Evolutionary conservation across 2,888 invertebrate genomes (phyloP).

Genomic region (Eurytoma adleriae): DNA sequence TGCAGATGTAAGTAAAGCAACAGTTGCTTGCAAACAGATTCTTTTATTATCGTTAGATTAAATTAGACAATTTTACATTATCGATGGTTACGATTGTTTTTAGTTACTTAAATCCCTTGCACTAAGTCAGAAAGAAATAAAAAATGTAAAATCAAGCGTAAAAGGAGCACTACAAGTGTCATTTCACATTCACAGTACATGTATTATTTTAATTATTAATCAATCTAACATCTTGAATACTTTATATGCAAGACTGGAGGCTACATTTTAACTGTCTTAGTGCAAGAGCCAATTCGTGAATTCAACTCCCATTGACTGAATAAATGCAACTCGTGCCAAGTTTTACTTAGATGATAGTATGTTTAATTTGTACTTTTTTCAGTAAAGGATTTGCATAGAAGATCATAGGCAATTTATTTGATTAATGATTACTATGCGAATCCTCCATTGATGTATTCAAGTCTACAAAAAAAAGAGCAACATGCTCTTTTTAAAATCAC

Average conservation of each 20-base stretch:
- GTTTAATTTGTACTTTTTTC: slow-evolving; percentile 48
- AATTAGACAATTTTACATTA: slow-evolving; percentile 55
- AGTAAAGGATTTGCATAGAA: slow-evolving; percentile 38
- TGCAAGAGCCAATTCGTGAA: slow-evolving; percentile 18
- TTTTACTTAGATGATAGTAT: slow-evolving; percentile 28
- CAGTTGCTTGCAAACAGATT: slow-evolving; percentile 41
- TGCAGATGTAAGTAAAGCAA: slow-evolving; percentile 38
- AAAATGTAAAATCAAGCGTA: slow-evolving; percentile 2
- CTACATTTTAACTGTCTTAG: slow-evolving; percentile 31
- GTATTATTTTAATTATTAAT: slow-evolving; percentile 19
- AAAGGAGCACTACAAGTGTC: slow-evolving; percentile 7
- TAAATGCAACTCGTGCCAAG: slow-evolving; percentile 35
- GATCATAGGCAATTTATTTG: background rate
- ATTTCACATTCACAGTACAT: slow-evolving; percentile 10
- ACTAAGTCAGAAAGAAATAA: slow-evolving; percentile 44
- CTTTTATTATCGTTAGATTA: slow-evolving; percentile 49
- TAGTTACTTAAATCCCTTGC: slow-evolving; percentile 41
- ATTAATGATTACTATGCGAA: slow-evolving; percentile 40
- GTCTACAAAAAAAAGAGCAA: slow-evolving; percentile 33
- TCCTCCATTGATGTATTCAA: slow-evolving; percentile 38
- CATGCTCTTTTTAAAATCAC: slow-evolving; percentile 20
- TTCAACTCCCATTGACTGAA: slow-evolving; percentile 30
- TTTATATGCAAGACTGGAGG: background rate
- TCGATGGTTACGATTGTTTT: slow-evolving; percentile 46
- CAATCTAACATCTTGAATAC: slow-evolving; percentile 11